These are phyloP conservation scores for Drosophila koepferae DNA, from an alignment of 2,888 invertebrate genomes.

Conservation along the genomic window DNA sequence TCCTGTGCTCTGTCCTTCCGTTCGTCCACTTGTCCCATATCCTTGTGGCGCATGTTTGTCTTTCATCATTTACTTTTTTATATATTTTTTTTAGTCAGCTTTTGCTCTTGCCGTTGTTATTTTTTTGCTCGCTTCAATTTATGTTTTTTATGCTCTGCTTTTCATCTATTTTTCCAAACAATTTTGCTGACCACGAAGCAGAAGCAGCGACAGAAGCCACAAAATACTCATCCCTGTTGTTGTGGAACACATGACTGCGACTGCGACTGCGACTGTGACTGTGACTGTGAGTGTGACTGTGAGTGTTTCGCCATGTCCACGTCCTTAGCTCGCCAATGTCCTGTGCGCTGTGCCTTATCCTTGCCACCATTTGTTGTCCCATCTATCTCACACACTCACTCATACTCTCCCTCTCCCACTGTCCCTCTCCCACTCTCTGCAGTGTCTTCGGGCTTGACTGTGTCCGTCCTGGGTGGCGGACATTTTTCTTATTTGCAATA, in stretches of 20 bases:
- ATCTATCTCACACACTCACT: conserved; percentile 2
- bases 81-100: conserved; percentile 43
- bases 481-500: conserved; percentile 84
- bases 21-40: conserved; percentile 63
- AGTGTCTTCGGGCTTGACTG: conserved; percentile 23
- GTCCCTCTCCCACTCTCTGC: neutral
- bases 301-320: conserved; percentile 56
- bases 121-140: conserved; percentile 64
- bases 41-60: conserved; percentile 82
- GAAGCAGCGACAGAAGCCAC: conserved; percentile 28
- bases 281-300: conserved; percentile 39
- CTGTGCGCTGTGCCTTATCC: conserved; percentile 55
- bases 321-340: conserved; percentile 59
- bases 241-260: conserved; percentile 55
- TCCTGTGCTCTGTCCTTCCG: conserved; percentile 8
- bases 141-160: conserved; percentile 76
- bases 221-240: conserved; percentile 42
- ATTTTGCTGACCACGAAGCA: conserved; percentile 76
- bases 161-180: conserved; percentile 59
- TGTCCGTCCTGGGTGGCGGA: conserved; percentile 64
- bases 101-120: conserved; percentile 39
- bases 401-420: neutral
- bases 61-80: conserved; percentile 76
- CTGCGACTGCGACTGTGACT: conserved; percentile 4
- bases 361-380: conserved; percentile 29